Percentiles rank a stretch among this genome's conserved stretches.
Conservation (phyloP, 2,888 invertebrate species). For the Cryptophagus acutangulus region DNA sequence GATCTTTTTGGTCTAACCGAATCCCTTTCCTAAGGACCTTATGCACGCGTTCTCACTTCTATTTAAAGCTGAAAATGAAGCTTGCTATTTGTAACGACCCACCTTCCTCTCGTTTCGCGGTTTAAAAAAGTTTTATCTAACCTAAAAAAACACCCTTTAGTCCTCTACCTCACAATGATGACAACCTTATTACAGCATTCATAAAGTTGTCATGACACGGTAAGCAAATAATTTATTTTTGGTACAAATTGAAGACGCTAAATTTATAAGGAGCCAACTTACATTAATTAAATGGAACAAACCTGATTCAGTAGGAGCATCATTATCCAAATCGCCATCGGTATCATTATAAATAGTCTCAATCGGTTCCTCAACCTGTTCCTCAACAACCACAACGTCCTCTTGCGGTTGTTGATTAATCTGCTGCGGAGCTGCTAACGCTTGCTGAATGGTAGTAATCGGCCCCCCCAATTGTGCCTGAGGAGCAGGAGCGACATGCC, state of each 20-base stretch:
- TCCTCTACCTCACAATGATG: no score
- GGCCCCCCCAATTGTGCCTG: slow-evolving; percentile 18
- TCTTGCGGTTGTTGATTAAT: slow-evolving; percentile 25
- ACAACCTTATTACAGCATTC: no score
- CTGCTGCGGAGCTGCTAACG: slow-evolving; percentile 21
- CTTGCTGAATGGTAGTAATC: slow-evolving; percentile 32
- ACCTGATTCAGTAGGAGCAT: slow-evolving; percentile 22
- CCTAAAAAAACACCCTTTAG: no score
- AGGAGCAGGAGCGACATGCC: slow-evolving; percentile 30
- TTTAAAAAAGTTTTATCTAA: no score
- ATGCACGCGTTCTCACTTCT: no score
- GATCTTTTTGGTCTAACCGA: no score
- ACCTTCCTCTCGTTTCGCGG: no score
- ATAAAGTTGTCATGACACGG: no score
- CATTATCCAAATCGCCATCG: slow-evolving; percentile 32
- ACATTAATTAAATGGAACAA: slow-evolving; percentile 1
- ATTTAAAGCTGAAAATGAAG: no score
- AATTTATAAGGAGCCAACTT: background rate
- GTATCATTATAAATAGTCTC: slow-evolving; percentile 33
- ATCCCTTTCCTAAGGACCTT: no score
- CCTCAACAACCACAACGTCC: slow-evolving; percentile 34
- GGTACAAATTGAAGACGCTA: background rate
- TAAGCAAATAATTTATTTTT: background rate
- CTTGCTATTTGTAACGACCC: no score
- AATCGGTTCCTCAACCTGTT: slow-evolving; percentile 31